Base-by-base conservation (phyloP, 2,113 vertebrate species). In the Rhinolophus ferrumequinum region DNA sequence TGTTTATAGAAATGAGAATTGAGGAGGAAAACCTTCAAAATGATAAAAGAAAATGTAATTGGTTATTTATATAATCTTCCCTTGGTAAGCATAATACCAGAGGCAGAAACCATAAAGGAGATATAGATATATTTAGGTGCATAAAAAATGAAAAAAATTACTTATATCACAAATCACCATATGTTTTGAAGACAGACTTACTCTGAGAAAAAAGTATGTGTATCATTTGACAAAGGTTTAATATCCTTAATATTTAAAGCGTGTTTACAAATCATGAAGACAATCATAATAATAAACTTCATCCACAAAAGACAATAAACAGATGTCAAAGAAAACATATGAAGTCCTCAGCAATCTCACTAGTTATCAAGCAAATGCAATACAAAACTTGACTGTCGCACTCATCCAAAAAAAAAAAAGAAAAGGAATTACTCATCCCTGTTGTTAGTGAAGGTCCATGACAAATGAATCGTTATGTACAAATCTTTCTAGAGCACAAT, bases 241-340 rank as follows among this genome's bases (percentile, higher is more conserved):
- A 73, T 92, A 84, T 77, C 24, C 52, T 72, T 84, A 83, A 52
- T 94, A 94, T 77, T 84, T 88, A 88, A 93, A 91, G n/a, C 21
- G 67, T 88, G 12, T 54, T 87, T 89, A 52, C 3, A 93, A 21
- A 85, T 86, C 81, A 54, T 93, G 16, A 87, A 82, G 54, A 69
- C 22, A 60, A 72, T 90, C 21, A 47, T 87, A 81, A 62, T 84
- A 95, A 77, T 82, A 76, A 96, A 56, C 30, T 92, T 13, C 8
- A 13, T 76, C 70, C 33, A 82, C n/a, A 92, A 24, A 94, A 79
- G 52, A 33, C 38, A 91, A 10, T 58, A 92, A 62, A 58, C 30
- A 95, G 33, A 50, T 94, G 1, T 81, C 60, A 86, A 44, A 69
- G 28, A 92, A 86, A 92, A 79, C 2, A 19, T 54, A 30, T 19